Percentiles rank a stretch among this genome's conserved stretches.
Conservation (phyloP, 2,888 invertebrate genomes). For the Leptopilina syphax region DNA sequence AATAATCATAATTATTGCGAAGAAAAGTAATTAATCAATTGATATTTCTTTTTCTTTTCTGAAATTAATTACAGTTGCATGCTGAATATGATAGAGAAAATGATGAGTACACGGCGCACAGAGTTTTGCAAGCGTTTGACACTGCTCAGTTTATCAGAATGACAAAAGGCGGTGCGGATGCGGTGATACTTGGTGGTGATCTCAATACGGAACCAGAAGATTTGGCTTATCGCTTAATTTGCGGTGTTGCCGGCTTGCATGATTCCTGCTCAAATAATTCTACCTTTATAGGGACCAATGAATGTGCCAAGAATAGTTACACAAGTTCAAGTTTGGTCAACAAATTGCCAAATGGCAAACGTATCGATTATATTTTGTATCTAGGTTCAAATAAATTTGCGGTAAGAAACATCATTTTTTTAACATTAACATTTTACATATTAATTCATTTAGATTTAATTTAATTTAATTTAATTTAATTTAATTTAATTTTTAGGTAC, state of each 20-base stretch:
- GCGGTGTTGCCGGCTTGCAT: slow-evolving; percentile 79
- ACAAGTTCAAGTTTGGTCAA: slow-evolving; percentile 79
- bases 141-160: slow-evolving; percentile 95
- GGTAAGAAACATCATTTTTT: slow-evolving; percentile 57
- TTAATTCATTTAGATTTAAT: background rate
- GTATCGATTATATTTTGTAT: slow-evolving; percentile 95
- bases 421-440: no score
- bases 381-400: slow-evolving; percentile 73
- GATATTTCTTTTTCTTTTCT: background rate
- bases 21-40: background rate
- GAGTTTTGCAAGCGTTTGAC: slow-evolving; percentile 95
- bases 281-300: slow-evolving; percentile 84
- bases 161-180: slow-evolving; percentile 87
- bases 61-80: slow-evolving; percentile 84
- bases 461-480: background rate
- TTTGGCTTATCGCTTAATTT: slow-evolving; percentile 84
- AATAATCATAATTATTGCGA: no score
- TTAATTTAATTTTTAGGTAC: slow-evolving; percentile 67
- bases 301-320: slow-evolving; percentile 90
- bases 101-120: slow-evolving; percentile 95
- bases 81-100: slow-evolving; percentile 92
- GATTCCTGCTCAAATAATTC: slow-evolving; percentile 77
- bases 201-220: slow-evolving; percentile 94
- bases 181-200: slow-evolving; percentile 94
- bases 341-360: slow-evolving; percentile 85